A percentile compares a stretch with the other conserved stretches of the same genome.
These are phyloP conservation scores for Thymallus thymallus DNA, from an alignment of 2,113 vertebrate genomes.

Conservation along the genomic window DNA sequence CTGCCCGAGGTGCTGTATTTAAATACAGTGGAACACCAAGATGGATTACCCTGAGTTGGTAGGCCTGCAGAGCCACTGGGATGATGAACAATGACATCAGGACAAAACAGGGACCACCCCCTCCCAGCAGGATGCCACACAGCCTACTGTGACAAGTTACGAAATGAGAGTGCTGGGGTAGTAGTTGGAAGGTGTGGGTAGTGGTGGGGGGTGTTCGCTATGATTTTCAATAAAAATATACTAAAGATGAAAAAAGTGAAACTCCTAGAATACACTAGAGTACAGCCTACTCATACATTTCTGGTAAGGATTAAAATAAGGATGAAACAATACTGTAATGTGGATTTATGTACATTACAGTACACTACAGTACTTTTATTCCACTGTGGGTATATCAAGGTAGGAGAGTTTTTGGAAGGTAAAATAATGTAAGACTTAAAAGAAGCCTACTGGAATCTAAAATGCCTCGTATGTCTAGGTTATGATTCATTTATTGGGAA, in stretches of 20 bases:
- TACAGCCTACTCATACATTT: too few relatives aligned
- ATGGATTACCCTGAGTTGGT: slow-evolving; percentile 56
- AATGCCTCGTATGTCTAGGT: neutral
- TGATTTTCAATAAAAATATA: neutral
- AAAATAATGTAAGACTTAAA: too few relatives aligned
- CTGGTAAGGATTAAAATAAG: too few relatives aligned
- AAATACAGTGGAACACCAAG: slow-evolving; percentile 58
- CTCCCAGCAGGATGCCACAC: slow-evolving; percentile 52
- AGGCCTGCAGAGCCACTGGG: slow-evolving; percentile 56
- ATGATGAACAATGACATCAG: slow-evolving; percentile 59
- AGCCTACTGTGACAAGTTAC: slow-evolving; percentile 44
- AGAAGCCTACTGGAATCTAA: neutral
- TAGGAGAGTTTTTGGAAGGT: too few relatives aligned
- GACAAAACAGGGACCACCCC: slow-evolving; percentile 48
- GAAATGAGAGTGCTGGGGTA: slow-evolving; percentile 31
- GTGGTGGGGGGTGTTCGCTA: neutral
- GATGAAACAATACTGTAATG: too few relatives aligned
- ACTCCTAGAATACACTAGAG: too few relatives aligned
- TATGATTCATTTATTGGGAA: slow-evolving; percentile 25
- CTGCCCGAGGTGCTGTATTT: slow-evolving; percentile 42
- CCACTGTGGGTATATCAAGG: too few relatives aligned
- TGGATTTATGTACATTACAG: too few relatives aligned
- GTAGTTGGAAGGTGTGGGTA: neutral
- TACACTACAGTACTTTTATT: too few relatives aligned
- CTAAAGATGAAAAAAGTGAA: neutral